Conservation (phyloP, 2,888 invertebrate genomes). For the Vanessa cardui region DNA sequence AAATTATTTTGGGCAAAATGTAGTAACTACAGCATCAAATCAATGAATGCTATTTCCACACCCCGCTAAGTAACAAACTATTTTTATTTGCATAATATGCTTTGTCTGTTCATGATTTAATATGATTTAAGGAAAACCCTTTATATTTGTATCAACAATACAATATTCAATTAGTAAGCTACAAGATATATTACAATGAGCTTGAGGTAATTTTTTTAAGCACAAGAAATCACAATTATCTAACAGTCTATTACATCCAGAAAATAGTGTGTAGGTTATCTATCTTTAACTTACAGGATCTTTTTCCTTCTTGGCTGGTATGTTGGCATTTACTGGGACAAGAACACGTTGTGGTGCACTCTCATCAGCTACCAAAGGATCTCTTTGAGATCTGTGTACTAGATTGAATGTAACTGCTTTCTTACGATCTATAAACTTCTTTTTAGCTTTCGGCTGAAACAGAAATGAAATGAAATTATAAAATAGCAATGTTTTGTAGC, state of each 20-base stretch:
- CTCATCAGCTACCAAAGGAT: conserved; percentile 95
- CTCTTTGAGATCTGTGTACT: conserved; percentile 96
- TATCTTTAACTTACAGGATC: conserved; percentile 61
- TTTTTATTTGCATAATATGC: too few relatives aligned
- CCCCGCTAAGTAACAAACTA: too few relatives aligned
- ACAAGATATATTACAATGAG: too few relatives aligned
- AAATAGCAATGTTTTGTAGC: background rate
- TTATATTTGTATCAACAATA: too few relatives aligned
- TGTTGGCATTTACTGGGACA: conserved; percentile 82
- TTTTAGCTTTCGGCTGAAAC: conserved; percentile 86
- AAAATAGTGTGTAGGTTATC: background rate
- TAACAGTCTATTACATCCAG: background rate
- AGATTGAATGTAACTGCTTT: conserved; percentile 95
- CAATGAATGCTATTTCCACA: too few relatives aligned
- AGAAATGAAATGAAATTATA: background rate
- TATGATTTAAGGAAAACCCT: too few relatives aligned
- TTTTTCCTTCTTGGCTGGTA: conserved; percentile 69
- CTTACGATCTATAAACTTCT: conserved; percentile 95
- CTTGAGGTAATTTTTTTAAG: too few relatives aligned
- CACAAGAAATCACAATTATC: too few relatives aligned
- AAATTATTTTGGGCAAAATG: too few relatives aligned
- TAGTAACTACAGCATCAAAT: too few relatives aligned
- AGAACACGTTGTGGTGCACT: conserved; percentile 94
- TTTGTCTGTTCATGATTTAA: too few relatives aligned
- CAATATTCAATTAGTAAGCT: too few relatives aligned